Evolutionary conservation across 2,888 invertebrate genomes (phyloP).

Genomic region (Aradus depressus): DNA sequence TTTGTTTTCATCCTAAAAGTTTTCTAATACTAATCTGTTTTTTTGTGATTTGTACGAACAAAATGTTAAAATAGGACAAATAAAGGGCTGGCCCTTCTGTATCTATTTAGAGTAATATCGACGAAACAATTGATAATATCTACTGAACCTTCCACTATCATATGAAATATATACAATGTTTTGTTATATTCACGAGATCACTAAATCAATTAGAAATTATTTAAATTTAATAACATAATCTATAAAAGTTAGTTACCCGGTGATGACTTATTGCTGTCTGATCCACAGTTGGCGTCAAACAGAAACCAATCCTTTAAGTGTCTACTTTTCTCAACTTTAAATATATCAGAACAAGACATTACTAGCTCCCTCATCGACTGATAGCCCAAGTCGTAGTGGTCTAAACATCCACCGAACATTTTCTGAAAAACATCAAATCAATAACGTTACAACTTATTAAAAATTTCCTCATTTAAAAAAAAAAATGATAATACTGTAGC

Average conservation of each 20-base stretch:
- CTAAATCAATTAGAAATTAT: no score
- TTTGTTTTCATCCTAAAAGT: no score
- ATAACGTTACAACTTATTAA: background rate
- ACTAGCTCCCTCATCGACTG: slow-evolving; percentile 8
- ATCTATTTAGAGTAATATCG: no score
- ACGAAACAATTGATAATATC: no score
- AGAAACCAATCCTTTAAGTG: slow-evolving; percentile 5
- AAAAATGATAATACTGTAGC: background rate
- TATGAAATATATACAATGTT: no score
- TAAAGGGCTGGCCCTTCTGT: no score
- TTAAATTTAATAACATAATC: background rate
- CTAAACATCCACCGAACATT: slow-evolving; percentile 4
- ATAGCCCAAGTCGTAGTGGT: slow-evolving; percentile 4
- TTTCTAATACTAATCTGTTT: no score
- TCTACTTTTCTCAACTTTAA: slow-evolving; percentile 4
- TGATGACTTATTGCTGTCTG: background rate
- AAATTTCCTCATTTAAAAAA: background rate
- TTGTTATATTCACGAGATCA: no score
- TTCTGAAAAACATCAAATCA: slow-evolving; percentile 2
- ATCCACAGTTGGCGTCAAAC: slow-evolving; percentile 6
- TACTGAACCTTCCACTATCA: no score
- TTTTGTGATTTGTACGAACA: no score
- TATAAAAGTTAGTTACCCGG: background rate
- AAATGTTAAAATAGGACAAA: no score
- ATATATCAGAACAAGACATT: slow-evolving; percentile 10